phyloP scores from a whole-genome alignment of 2,888 invertebrate genomes.

The Endotricha flammealis region DNA sequence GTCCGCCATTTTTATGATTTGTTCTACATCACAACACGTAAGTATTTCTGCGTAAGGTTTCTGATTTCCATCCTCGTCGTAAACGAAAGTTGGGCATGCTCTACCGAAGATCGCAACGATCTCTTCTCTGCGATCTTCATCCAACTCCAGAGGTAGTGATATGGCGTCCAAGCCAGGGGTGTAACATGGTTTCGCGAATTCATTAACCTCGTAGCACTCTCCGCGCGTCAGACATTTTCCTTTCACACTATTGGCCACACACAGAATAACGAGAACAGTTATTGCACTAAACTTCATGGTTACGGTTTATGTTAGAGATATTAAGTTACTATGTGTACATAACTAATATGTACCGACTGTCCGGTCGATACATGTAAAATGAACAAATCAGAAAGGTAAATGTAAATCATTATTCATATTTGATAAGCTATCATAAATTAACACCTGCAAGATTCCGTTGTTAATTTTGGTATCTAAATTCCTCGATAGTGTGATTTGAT shows the following conservation, averaged over 20 bases:
- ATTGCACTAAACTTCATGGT: conserved; percentile 36
- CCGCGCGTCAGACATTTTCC: conserved; percentile 53
- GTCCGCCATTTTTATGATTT: conserved; percentile 69
- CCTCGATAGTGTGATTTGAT: not conserved
- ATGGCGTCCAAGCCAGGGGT: conserved; percentile 25
- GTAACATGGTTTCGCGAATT: conserved; percentile 40
- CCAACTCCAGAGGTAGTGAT: conserved; percentile 40
- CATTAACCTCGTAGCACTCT: conserved; percentile 38
- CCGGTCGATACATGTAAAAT: not conserved
- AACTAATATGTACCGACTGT: not conserved
- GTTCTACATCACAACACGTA: conserved; percentile 80
- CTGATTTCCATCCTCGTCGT: conserved; percentile 49
- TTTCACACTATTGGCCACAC: conserved; percentile 34
- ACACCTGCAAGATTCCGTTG: conserved; percentile 9
- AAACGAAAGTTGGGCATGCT: conserved; percentile 80
- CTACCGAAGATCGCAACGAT: conserved; percentile 53
- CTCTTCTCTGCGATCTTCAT: conserved; percentile 44
- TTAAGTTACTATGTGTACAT: conserved; percentile 4
- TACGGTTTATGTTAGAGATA: conserved; percentile 10
- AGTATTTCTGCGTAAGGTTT: conserved; percentile 49
- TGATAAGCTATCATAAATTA: conserved; percentile 5
- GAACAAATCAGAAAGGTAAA: conserved; percentile 1
- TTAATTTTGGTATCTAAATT: not conserved
- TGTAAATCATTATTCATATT: not conserved
- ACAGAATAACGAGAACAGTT: conserved; percentile 27